phyloP scores from a whole-genome alignment of 2,888 invertebrate genomes.

The Oscheius sp. region DNA sequence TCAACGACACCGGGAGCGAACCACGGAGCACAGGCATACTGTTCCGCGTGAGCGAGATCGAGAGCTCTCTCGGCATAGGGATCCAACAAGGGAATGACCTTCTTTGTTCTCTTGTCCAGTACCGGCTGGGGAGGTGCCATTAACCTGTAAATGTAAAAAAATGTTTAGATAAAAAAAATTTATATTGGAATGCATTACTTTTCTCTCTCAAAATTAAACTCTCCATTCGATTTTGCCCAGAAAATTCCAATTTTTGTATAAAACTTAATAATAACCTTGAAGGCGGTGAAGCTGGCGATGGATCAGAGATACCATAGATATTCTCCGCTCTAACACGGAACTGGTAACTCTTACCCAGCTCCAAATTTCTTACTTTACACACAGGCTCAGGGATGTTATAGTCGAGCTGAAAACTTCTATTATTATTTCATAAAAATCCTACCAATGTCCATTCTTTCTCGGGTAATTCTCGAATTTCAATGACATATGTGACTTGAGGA shows the following conservation, averaged over 20 bases:
- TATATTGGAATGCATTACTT: not conserved
- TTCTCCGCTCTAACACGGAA: constrained; percentile 95
- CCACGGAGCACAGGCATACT: constrained; percentile 73
- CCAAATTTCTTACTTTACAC: constrained; percentile 87
- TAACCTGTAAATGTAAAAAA: constrained; percentile 43
- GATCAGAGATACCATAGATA: constrained; percentile 93
- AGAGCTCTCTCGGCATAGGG: constrained; percentile 69
- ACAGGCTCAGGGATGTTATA: constrained; percentile 82
- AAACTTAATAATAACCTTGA: constrained; percentile 35
- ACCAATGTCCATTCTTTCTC: constrained; percentile 92
- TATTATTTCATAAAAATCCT: constrained; percentile 70
- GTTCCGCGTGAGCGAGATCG: constrained; percentile 65
- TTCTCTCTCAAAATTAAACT: not conserved
- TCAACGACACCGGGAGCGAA: constrained; percentile 78
- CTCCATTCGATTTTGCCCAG: too few relatives aligned
- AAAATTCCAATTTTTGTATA: not conserved
- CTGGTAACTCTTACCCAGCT: constrained; percentile 92
- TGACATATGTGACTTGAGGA: constrained; percentile 89
- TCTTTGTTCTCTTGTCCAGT: constrained; percentile 65
- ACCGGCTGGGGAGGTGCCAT: constrained; percentile 70
- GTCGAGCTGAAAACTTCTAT: constrained; percentile 58
- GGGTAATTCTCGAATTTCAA: constrained; percentile 91
- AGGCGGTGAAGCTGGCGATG: constrained; percentile 83
- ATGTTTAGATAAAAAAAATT: not conserved
- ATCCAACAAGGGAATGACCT: constrained; percentile 69